Evolutionary conservation across 2,888 invertebrate genomes (phyloP).

Genomic region (Colletes collaris): DNA sequence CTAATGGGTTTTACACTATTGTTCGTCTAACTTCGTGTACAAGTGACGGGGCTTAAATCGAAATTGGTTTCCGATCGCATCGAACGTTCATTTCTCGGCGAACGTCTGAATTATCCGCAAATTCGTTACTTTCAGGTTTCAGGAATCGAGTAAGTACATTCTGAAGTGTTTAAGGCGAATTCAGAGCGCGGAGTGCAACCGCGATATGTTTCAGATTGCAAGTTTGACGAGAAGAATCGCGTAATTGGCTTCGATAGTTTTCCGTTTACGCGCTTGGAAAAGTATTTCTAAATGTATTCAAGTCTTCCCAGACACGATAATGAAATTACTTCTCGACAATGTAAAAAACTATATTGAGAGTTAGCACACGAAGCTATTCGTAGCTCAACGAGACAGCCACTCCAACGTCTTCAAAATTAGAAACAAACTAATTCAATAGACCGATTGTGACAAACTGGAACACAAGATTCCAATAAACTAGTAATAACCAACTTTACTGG

Average conservation of each 20-base stretch:
- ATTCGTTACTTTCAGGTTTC: constrained; percentile 25
- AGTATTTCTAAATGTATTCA: not conserved
- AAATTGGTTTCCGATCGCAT: not conserved
- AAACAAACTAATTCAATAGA: no score
- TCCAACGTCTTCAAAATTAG: no score
- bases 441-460: no score
- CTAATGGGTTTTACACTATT: not conserved
- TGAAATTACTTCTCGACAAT: no score
- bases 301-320: no score
- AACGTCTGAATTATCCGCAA: not conserved
- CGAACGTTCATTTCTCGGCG: not conserved
- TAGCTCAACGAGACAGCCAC: no score
- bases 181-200: not conserved
- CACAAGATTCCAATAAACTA: not conserved
- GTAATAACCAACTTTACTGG: not conserved
- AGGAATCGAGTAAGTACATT: constrained; percentile 11
- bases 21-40: no score
- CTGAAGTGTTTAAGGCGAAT: constrained; percentile 7
- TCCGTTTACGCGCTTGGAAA: not conserved
- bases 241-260: not conserved
- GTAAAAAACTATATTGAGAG: no score
- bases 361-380: no score
- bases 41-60: not conserved
- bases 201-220: not conserved
- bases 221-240: not conserved